A percentile compares a stretch with the other conserved stretches of the same genome.
Evolutionary conservation across 2,888 invertebrate genomes (phyloP).

Genomic region (Morpho achilles): DNA sequence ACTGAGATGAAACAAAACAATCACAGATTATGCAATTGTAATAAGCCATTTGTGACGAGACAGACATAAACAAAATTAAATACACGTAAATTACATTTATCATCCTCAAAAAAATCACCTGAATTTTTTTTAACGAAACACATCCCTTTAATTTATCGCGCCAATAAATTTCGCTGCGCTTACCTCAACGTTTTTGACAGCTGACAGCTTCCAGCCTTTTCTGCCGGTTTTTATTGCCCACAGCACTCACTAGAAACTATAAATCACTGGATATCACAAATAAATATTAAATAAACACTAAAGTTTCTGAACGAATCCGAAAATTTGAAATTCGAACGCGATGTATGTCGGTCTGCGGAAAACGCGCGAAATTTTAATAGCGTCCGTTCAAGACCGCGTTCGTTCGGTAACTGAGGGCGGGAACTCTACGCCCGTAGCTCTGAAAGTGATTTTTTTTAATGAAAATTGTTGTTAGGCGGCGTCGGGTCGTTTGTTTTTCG

Average conservation of each 20-base stretch:
- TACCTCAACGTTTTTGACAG: constrained; percentile 67
- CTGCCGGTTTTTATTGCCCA: constrained; percentile 41
- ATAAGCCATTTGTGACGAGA: no score
- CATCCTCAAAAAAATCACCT: neutral
- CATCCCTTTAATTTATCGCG: constrained; percentile 29
- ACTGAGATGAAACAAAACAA: no score
- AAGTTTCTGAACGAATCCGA: neutral
- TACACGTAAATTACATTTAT: no score
- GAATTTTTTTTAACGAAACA: constrained; percentile 9
- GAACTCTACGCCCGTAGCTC: constrained; percentile 39
- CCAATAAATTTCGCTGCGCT: constrained; percentile 39
- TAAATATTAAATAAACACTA: constrained; percentile 11
- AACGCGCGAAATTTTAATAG: constrained; percentile 32
- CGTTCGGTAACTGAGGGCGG: constrained; percentile 41
- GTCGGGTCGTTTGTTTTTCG: constrained; percentile 34
- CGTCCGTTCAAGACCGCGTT: constrained; percentile 41
- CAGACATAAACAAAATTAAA: no score
- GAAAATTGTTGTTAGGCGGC: constrained; percentile 30
- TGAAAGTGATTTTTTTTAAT: constrained; percentile 36
- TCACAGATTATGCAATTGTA: no score
- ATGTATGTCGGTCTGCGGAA: constrained; percentile 16
- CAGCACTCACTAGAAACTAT: constrained; percentile 48
- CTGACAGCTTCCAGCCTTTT: constrained; percentile 50
- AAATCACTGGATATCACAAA: constrained; percentile 23
- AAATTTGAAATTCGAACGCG: constrained; percentile 27